A percentile compares a stretch with the other conserved stretches of the same genome.
phyloP scores from a whole-genome alignment of 2,888 invertebrate genomes.

The Stenolophus ochropezus region DNA sequence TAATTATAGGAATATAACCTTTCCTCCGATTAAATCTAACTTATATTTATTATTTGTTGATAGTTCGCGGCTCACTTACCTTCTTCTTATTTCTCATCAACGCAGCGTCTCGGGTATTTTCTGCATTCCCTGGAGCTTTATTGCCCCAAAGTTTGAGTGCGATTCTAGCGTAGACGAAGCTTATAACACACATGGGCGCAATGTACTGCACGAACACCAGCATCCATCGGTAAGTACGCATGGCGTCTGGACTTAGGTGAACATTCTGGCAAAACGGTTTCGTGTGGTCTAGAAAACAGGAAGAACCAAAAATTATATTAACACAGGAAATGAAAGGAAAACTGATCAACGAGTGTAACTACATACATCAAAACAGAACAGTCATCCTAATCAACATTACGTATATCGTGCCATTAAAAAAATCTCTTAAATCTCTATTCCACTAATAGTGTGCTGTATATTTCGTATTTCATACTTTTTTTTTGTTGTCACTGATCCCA shows the following conservation, averaged over 20 bases:
- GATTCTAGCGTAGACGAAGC: constrained; percentile 88
- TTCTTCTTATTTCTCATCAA: constrained; percentile 88
- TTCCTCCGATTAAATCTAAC: too few relatives aligned
- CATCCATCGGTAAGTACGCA: constrained; percentile 77
- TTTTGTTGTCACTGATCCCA: too few relatives aligned
- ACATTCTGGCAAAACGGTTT: constrained; percentile 78
- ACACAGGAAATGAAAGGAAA: too few relatives aligned
- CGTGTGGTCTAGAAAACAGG: constrained; percentile 68
- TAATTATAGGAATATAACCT: too few relatives aligned
- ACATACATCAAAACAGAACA: too few relatives aligned
- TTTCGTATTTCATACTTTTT: too few relatives aligned
- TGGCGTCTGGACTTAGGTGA: constrained; percentile 75
- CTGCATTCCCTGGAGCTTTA: constrained; percentile 85
- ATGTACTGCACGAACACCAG: constrained; percentile 81
- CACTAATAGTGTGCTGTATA: too few relatives aligned
- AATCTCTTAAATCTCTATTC: too few relatives aligned
- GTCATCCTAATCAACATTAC: too few relatives aligned
- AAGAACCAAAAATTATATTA: too few relatives aligned
- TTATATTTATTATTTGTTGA: background rate
- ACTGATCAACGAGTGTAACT: too few relatives aligned
- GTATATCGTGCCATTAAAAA: too few relatives aligned
- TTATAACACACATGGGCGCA: constrained; percentile 87
- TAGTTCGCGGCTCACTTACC: constrained; percentile 75
- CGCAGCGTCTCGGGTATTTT: constrained; percentile 85
- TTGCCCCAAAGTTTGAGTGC: constrained; percentile 87